phyloP scores from a whole-genome alignment of 1,140 invertebrate species.

The Laupala kohalensis region DNA sequence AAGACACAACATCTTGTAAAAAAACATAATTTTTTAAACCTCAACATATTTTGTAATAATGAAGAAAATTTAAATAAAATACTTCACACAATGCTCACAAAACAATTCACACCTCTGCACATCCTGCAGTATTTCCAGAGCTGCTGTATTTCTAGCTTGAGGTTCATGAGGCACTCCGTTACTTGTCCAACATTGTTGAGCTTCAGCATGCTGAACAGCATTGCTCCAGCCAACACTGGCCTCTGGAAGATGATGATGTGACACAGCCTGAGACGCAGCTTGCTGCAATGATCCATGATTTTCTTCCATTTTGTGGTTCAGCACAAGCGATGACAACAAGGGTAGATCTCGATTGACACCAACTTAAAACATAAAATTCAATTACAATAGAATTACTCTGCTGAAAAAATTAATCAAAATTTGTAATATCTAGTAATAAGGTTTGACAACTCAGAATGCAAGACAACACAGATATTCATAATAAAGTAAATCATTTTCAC shows the following conservation, averaged over 20 bases:
- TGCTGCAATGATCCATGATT: neutral
- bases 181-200: neutral
- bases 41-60: too few species aligned
- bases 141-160: neutral
- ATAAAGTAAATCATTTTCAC: too few species aligned
- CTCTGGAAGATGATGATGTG: neutral
- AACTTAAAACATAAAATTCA: neutral
- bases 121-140: neutral
- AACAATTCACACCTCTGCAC: neutral
- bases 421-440: too few species aligned
- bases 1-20: too few species aligned
- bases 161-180: neutral
- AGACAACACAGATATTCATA: too few species aligned
- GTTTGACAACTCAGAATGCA: too few species aligned
- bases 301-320: neutral
- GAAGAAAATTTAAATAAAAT: too few species aligned
- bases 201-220: neutral
- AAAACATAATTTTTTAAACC: too few species aligned
- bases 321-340: neutral
- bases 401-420: neutral
- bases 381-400: neutral
- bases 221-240: neutral
- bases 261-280: neutral
- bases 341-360: neutral
- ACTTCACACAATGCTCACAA: too few species aligned